Percentiles rank a stretch among this genome's conserved stretches.
Evolutionary conservation across 2,888 invertebrate genomes (phyloP).

Genomic region (Macrophya annulata): DNA sequence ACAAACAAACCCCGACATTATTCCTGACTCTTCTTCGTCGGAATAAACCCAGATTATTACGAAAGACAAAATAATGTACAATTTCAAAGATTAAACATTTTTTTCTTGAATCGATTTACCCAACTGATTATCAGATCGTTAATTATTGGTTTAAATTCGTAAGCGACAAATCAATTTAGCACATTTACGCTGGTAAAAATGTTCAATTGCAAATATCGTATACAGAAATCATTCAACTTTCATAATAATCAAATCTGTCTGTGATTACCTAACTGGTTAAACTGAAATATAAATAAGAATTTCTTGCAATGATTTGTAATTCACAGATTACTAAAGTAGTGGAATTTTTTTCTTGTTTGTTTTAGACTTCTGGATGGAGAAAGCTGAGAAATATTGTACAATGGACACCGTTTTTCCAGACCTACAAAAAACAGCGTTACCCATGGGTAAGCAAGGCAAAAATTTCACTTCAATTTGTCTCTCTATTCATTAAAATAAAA

Average conservation of each 20-base stretch:
- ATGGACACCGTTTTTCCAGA: constrained; percentile 98
- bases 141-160: not conserved
- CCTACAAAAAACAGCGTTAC: constrained; percentile 96
- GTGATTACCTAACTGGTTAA: not conserved
- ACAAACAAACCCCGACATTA: not conserved
- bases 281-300: not conserved
- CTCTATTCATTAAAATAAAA: not conserved
- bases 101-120: not conserved
- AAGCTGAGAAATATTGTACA: constrained; percentile 96
- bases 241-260: not conserved
- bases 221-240: not conserved
- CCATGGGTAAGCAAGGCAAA: constrained; percentile 89
- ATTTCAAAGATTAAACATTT: not conserved
- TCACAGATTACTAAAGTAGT: not conserved
- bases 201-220: not conserved
- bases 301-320: not conserved
- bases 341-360: constrained; percentile 71
- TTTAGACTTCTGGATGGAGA: constrained; percentile 96
- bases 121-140: not conserved
- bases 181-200: not conserved
- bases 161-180: not conserved
- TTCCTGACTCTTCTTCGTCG: not conserved
- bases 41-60: not conserved
- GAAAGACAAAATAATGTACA: not conserved
- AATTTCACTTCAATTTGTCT: not conserved